A percentile compares a stretch with the other conserved stretches of the same genome.
These are phyloP conservation scores for Helicolenus hilgendorfi DNA, from an alignment of 2,797 vertebrate genomes.

Conservation along the genomic window DNA sequence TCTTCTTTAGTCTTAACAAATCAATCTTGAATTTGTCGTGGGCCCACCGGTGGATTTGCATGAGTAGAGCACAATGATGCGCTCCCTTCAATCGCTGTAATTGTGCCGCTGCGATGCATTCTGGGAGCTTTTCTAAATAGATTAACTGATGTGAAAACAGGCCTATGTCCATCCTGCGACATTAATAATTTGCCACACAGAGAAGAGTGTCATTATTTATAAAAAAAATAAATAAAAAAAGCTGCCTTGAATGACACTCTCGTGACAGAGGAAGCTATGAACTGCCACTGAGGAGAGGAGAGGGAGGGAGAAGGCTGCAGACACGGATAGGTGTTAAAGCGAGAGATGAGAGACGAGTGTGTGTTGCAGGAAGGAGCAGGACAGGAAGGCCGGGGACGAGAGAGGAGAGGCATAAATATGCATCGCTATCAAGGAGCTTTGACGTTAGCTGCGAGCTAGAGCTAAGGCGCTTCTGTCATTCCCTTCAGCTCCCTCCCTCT, in stretches of 20 bases:
- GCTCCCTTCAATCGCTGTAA: conserved; percentile 17
- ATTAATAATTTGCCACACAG: conserved; percentile 57
- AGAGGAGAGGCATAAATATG: conserved; percentile 68
- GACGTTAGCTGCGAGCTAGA: conserved; percentile 57
- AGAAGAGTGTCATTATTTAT: conserved; percentile 36
- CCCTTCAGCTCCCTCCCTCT: not conserved
- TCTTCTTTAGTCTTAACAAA: conserved; percentile 9
- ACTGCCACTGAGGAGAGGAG: not conserved
- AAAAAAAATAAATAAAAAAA: not conserved
- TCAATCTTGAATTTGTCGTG: conserved; percentile 21
- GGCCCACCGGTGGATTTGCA: conserved; percentile 36
- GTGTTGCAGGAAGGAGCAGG: conserved; percentile 20
- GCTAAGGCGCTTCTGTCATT: conserved; percentile 30
- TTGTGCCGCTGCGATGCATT: not conserved
- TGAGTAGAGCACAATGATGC: conserved; percentile 8
- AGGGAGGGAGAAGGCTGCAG: not conserved
- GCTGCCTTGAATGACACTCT: conserved; percentile 7
- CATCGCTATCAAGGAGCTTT: conserved; percentile 57
- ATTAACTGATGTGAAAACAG: conserved; percentile 52
- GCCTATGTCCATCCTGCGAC: conserved; percentile 42
- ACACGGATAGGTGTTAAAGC: conserved; percentile 19
- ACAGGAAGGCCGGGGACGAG: conserved; percentile 7
- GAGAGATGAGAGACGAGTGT: conserved; percentile 6
- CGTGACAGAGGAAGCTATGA: conserved; percentile 10
- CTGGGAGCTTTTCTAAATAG: conserved; percentile 31